Evolutionary conservation across 1,140 invertebrate species (phyloP), one percentile per base, ranked within the genome.

Genomic region (Sminthurides bifidus): DNA sequence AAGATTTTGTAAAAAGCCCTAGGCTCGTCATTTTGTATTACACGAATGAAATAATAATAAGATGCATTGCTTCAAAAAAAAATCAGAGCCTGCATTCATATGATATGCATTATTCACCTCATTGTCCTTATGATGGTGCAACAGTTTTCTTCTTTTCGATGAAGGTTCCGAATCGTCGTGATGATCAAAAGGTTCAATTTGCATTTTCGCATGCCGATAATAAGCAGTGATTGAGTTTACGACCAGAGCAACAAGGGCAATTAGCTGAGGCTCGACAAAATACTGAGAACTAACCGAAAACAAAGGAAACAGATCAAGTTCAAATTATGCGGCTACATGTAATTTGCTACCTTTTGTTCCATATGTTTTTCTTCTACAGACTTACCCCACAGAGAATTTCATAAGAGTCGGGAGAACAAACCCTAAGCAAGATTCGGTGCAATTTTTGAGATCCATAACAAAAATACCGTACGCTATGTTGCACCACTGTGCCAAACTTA

Each of bases 391-490:
- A n/a, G 54, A 54, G 50, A 51, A 60, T 8, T 56, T 52, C 15
- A 64, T 43, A 5, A 64, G 31, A 1, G 48, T 46, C 3, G 63
- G 63, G n/a, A 64, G 19, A 23, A 59, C 48, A n/a, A 43, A 29
- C 12, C 45, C 14, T 2, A 64, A 3, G 10, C 61, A 40, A 2
- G 59, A 48, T 15, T 53, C 46, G 0, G 52, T 55, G 49, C 56
- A 64, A 29, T 54, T 56, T 54, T 38, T 44, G 14, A 61, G 27
- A 40, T 64, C 59, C 24, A 61, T 53, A 31, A 61, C 56, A 8
- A 64, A 51, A 45, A 64, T 48, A 1, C 63, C 63, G 27, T 56
- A 61, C 0, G 44, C 40, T 23, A 61, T n/a, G 24, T 64, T 56
- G 15, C 53, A 49, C 53, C 63, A 58, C 48, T 64, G 63, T 10